A percentile compares a stretch with the other conserved stretches of the same genome.
Conservation (phyloP, 2,113 vertebrate genomes). For the Saguinus midas region DNA sequence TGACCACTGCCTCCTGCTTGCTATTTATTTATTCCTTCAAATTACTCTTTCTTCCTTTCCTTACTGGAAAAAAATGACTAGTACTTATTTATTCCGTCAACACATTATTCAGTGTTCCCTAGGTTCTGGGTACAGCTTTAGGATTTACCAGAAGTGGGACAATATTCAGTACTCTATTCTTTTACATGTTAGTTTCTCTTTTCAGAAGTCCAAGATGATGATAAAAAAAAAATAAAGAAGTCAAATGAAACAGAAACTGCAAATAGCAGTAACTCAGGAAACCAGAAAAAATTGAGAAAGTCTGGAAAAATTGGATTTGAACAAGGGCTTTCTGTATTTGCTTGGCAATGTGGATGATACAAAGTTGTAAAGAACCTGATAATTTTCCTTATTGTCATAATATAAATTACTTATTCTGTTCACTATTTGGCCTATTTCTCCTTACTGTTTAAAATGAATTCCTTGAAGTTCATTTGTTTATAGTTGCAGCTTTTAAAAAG, state of each 20-base stretch:
- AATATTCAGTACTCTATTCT: neutral
- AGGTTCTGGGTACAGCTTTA: neutral
- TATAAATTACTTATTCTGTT: neutral
- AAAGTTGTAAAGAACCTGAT: neutral
- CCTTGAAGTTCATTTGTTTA: neutral
- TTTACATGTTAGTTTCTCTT: neutral
- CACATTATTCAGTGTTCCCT: neutral
- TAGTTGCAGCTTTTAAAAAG: neutral
- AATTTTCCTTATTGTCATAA: neutral
- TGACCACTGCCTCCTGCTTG: neutral
- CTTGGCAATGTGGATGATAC: neutral
- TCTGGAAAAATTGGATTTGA: neutral
- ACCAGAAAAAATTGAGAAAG: neutral
- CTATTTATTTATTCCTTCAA: neutral
- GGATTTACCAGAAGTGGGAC: neutral
- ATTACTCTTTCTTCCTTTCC: neutral
- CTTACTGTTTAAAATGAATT: slow-evolving; percentile 8
- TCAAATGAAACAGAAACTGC: neutral
- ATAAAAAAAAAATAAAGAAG: neutral
- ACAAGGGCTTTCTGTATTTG: neutral
- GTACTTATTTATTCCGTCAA: neutral
- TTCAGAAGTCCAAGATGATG: neutral
- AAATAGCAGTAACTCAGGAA: neutral
- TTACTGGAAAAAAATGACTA: neutral
- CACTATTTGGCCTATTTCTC: neutral